Conservation (phyloP, 2,113 vertebrate genomes). For the Sebastes fasciatus region DNA sequence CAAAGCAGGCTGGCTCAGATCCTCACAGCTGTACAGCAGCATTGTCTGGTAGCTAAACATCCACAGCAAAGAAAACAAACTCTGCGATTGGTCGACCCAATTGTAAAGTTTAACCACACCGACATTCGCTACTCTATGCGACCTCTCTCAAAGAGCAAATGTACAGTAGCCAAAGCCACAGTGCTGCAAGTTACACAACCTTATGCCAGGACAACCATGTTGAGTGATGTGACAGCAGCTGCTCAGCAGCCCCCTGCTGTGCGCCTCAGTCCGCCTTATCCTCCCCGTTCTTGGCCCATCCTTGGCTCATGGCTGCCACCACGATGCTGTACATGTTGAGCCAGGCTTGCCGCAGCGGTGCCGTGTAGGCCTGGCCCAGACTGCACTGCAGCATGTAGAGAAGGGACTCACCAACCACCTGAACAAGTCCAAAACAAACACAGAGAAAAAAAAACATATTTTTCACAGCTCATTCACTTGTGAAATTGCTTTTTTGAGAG, state of each 20-base stretch:
- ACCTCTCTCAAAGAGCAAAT: conserved; percentile 73
- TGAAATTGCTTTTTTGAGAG: conserved; percentile 24
- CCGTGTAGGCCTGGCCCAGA: conserved; percentile 89
- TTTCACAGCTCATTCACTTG: conserved; percentile 19
- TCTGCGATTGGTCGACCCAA: conserved; percentile 56
- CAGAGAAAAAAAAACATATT: neutral
- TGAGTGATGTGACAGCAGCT: conserved; percentile 67
- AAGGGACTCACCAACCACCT: conserved; percentile 93
- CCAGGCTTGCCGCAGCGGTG: conserved; percentile 89
- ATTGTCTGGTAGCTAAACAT: conserved; percentile 63
- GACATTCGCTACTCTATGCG: conserved; percentile 59
- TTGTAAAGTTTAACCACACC: conserved; percentile 66
- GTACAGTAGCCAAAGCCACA: conserved; percentile 71
- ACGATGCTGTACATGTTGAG: conserved; percentile 90
- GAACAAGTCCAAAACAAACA: conserved; percentile 47
- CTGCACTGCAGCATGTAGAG: conserved; percentile 95
- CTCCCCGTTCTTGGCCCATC: conserved; percentile 87
- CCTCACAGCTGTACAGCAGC: conserved; percentile 56
- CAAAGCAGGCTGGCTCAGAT: conserved; percentile 25
- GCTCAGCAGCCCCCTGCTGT: conserved; percentile 50
- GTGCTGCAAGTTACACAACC: conserved; percentile 75
- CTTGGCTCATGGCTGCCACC: conserved; percentile 90
- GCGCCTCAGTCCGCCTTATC: conserved; percentile 82
- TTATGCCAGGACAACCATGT: conserved; percentile 75
- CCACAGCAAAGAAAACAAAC: conserved; percentile 66